Evolutionary conservation across 64 coral and sea anemone species (phyloP).

Genomic region (Orbicella faveolata): DNA sequence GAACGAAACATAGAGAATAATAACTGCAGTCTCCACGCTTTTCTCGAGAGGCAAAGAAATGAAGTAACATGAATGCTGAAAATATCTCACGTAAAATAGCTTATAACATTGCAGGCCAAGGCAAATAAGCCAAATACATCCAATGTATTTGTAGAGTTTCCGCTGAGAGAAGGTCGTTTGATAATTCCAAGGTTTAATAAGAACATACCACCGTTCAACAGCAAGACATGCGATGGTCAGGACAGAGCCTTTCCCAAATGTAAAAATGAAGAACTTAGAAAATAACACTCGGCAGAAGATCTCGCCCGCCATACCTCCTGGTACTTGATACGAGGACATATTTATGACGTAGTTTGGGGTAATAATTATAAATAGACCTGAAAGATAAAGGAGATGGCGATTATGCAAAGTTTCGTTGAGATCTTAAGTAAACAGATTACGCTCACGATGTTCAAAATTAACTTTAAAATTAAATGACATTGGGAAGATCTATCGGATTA

Average conservation of each 20-base stretch:
- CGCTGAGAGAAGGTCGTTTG: not conserved
- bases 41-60: not conserved
- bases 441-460: no score
- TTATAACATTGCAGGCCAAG: not conserved
- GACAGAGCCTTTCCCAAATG: constrained; percentile 31
- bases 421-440: no score
- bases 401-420: no score
- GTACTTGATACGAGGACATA: constrained; percentile 19
- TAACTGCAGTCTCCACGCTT: not conserved
- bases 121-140: constrained; percentile 1
- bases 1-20: constrained; percentile 7
- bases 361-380: constrained; percentile 39
- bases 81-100: constrained; percentile 23
- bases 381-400: not conserved
- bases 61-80: not conserved
- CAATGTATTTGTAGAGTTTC: not conserved
- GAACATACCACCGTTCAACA: constrained; percentile 10
- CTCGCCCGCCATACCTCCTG: not conserved
- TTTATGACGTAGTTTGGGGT: constrained; percentile 52
- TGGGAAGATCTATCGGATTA: no score
- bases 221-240: constrained; percentile 23
- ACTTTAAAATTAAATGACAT: no score
- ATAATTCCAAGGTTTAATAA: constrained; percentile 12
- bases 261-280: constrained; percentile 43
- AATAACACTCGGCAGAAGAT: constrained; percentile 20